These are phyloP conservation scores for Chamaetylas fuelleborni DNA, from an alignment of 2,113 vertebrate genomes.

Conservation along the genomic window DNA sequence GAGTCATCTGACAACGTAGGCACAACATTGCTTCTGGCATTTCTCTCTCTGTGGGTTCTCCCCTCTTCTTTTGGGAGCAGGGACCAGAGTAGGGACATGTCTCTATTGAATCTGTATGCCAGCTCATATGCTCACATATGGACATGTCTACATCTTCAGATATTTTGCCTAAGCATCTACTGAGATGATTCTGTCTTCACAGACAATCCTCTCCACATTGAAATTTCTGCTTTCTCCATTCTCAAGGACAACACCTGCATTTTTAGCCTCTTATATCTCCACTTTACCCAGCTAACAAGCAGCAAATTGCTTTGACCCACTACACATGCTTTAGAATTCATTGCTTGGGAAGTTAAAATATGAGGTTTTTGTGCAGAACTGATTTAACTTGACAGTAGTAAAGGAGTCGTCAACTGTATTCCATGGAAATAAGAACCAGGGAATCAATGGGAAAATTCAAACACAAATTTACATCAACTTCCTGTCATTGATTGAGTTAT, in stretches of 20 bases:
- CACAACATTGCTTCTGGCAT: not conserved
- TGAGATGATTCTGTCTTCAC: not conserved
- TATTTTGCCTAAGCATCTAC: not conserved
- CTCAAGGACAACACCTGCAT: not conserved
- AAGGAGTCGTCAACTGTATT: not conserved
- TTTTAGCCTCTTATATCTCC: not conserved
- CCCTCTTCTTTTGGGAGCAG: not conserved
- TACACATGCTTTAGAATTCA: not conserved
- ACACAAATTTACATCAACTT: not conserved
- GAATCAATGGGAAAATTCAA: not conserved
- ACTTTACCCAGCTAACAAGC: not conserved
- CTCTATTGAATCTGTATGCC: not conserved
- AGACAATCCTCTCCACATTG: not conserved
- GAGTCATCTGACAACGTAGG: not conserved
- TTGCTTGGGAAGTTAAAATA: not conserved
- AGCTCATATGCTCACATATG: not conserved
- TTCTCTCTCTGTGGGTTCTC: not conserved
- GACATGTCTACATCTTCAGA: not conserved
- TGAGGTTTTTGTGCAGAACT: not conserved
- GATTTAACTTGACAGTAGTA: not conserved
- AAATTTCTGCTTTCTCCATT: not conserved
- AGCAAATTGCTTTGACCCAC: accelerated
- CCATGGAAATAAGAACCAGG: not conserved
- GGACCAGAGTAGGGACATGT: not conserved
- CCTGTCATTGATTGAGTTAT: not conserved